Evolutionary conservation across 2,113 vertebrate species (phyloP), one percentile per base, ranked within the genome.

Genomic region (Podocnemis expansa): DNA sequence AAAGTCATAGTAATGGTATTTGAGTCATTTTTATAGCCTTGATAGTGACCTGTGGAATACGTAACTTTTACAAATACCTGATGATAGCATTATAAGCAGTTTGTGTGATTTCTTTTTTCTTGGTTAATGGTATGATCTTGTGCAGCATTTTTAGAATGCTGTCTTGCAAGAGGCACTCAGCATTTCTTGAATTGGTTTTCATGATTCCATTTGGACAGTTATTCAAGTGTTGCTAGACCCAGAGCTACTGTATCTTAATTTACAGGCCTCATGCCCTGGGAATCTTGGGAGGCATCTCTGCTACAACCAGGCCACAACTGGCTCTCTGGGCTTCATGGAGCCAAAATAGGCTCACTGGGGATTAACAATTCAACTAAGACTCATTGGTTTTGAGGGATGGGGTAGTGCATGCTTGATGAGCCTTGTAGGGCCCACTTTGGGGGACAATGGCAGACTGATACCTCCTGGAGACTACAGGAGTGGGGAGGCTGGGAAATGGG

Each of bases 261-360:
- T 34, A 67, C 6, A 67, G n/a, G 60, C 34, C 43, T 82, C n/a
- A 60, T 78, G 49, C 17, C 16, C 52, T 55, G 27, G 27, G 49
- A 56, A 56, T 27, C 0, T 0, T 76, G 47, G n/a, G 34, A 67
- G 16, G 34, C 4, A n/a, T n/a, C 60, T n/a, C 31, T 67, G 16
- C 34, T 4, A n/a, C 34, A n/a, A 19, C 60, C 16, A n/a, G 34
- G 60, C 60, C 16, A n/a, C 34, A n/a, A 67, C 60, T 67, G 16
- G 17, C 60, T 67, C 34, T 52, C 17, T 52, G 51, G 51, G 51
- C 51, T 4, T 5, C 51, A 52, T 16, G 14, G 51, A 52, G 14
- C 51, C 51, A 47, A 47, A 47, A 47, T 47, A 47, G 47, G 10
- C 6, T 47, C 47, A 21, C 9, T 67, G 60, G 60, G 14, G 8